phyloP scores from a whole-genome alignment of 2,797 vertebrate species.

The Borostomias antarcticus region DNA sequence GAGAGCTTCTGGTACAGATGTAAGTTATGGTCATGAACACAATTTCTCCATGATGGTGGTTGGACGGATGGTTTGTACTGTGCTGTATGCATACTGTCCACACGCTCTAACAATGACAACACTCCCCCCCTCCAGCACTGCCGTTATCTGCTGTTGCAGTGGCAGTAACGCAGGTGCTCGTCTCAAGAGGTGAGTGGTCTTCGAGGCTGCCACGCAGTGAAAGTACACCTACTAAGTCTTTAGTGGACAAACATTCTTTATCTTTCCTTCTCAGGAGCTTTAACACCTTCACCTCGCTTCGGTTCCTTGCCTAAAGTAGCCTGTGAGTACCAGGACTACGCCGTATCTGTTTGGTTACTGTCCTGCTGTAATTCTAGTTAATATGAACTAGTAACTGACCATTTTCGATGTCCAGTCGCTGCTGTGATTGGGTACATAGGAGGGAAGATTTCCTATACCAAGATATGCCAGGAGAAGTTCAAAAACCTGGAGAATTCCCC shows the following conservation, averaged over 20 bases:
- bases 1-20: conserved; percentile 54
- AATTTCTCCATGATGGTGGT: too few relatives aligned
- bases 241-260: neutral
- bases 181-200: conserved; percentile 75
- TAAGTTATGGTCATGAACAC: conserved; percentile 22
- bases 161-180: conserved; percentile 76
- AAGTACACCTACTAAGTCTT: neutral
- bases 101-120: neutral
- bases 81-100: neutral
- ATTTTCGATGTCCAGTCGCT: conserved; percentile 71
- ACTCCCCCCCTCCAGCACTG: conserved; percentile 67
- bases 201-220: too few relatives aligned
- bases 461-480: conserved; percentile 82
- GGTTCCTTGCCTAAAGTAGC: conserved; percentile 79
- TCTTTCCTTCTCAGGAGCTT: conserved; percentile 70
- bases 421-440: conserved; percentile 79
- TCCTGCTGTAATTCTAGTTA: neutral
- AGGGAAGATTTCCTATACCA: conserved; percentile 85
- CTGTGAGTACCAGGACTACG: conserved; percentile 80
- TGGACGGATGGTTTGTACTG: neutral
- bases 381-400: neutral
- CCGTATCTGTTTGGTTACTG: too few relatives aligned
- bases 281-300: conserved; percentile 75
- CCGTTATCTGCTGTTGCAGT: conserved; percentile 79
- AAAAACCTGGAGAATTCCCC: conserved; percentile 83